phyloP scores from a whole-genome alignment of 2,113 vertebrate genomes.

The Sciurus niger region DNA sequence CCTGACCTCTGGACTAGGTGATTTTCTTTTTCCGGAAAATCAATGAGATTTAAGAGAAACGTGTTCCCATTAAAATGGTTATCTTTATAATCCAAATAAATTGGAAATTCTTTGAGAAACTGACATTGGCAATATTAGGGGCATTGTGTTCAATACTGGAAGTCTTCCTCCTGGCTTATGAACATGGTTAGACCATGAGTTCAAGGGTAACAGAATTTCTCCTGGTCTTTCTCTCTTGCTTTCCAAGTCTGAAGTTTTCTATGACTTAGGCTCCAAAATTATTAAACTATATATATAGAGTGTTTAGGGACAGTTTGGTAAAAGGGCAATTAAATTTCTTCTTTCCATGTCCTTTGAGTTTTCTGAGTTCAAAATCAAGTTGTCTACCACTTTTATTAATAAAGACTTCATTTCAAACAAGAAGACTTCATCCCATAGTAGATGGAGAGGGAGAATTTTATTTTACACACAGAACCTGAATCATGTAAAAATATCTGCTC shows the following conservation, averaged over 20 bases:
- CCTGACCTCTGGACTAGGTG: conserved; percentile 53
- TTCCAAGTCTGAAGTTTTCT: neutral
- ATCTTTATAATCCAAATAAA: conserved; percentile 69
- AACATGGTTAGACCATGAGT: neutral
- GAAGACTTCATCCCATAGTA: conserved; percentile 8
- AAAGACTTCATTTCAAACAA: conserved; percentile 41
- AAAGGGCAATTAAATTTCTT: conserved; percentile 9
- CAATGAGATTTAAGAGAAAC: conserved; percentile 70
- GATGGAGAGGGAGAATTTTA: conserved; percentile 21
- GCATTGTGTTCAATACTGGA: conserved; percentile 13
- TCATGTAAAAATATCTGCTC: neutral
- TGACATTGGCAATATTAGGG: neutral
- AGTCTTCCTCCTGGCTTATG: neutral
- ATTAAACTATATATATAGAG: neutral
- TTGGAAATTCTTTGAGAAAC: conserved; percentile 63
- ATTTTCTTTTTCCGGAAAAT: conserved; percentile 55
- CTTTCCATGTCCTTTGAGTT: conserved; percentile 31
- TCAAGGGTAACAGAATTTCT: conserved; percentile 7
- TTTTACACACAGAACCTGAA: neutral
- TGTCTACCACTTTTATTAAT: conserved; percentile 1
- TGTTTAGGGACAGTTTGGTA: neutral
- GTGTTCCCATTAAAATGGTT: conserved; percentile 76
- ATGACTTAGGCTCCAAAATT: neutral
- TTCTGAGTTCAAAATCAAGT: conserved; percentile 46
- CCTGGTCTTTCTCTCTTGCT: neutral